Evolutionary conservation across 2,113 vertebrate genomes (phyloP).

Genomic region (Thinocorus orbignyianus): DNA sequence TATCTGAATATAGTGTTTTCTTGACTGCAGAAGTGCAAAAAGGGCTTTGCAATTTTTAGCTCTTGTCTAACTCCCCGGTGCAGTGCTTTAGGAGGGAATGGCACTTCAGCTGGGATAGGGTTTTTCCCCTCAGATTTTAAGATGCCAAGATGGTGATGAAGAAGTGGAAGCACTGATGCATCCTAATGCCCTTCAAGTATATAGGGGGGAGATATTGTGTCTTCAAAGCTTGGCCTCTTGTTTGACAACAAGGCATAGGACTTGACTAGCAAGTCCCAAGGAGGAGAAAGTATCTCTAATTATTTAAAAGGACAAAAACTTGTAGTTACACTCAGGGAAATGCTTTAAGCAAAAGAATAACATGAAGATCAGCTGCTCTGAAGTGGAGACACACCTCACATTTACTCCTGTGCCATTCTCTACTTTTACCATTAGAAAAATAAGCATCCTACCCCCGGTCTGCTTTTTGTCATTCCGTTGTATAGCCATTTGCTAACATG

Average conservation of each 20-base stretch:
- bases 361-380: neutral
- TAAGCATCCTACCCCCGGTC: neutral
- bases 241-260: neutral
- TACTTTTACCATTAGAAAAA: neutral
- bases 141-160: neutral
- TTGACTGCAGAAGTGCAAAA: neutral
- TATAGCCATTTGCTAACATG: neutral
- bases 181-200: neutral
- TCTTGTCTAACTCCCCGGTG: neutral
- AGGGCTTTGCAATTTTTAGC: neutral
- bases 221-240: neutral
- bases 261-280: neutral
- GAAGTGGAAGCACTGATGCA: neutral
- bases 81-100: neutral
- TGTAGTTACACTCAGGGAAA: neutral
- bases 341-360: neutral
- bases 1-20: neutral
- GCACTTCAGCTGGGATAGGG: neutral
- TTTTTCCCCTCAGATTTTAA: neutral
- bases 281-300: neutral
- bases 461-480: neutral
- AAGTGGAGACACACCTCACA: neutral
- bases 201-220: neutral
- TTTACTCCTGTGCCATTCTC: neutral
- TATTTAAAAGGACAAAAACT: neutral